phyloP scores from a whole-genome alignment of 1,140 invertebrate species.

The Dreissena rostriformis region DNA sequence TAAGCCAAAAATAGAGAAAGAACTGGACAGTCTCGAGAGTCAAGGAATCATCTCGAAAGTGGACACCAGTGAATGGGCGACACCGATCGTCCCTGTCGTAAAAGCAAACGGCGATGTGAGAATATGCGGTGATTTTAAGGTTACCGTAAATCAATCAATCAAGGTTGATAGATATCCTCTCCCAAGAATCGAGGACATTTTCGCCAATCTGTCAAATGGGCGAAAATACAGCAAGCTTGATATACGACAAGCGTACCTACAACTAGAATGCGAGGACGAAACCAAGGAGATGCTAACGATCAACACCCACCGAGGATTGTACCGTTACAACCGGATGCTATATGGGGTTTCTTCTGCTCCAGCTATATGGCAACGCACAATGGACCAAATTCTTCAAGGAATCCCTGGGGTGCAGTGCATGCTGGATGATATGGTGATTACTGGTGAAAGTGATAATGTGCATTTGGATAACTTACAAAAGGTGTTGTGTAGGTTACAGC shows the following conservation, averaged over 20 bases:
- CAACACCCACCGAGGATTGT: constrained; percentile 68
- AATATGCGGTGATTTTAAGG: constrained; percentile 70
- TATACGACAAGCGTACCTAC: constrained; percentile 64
- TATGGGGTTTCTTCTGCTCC: constrained; percentile 79
- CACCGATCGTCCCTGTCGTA: constrained; percentile 51
- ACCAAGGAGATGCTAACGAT: constrained; percentile 62
- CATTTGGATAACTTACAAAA: constrained; percentile 51
- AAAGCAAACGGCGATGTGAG: constrained; percentile 47
- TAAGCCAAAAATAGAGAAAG: constrained; percentile 72
- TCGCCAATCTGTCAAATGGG: constrained; percentile 65
- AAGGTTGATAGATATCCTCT: constrained; percentile 70
- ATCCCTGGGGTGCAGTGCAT: constrained; percentile 33
- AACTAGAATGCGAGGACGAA: constrained; percentile 64
- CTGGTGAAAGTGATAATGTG: constrained; percentile 38
- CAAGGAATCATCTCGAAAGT: constrained; percentile 78
- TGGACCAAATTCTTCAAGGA: constrained; percentile 78
- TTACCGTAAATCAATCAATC: constrained; percentile 75
- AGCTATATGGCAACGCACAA: constrained; percentile 82
- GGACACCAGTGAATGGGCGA: constrained; percentile 68
- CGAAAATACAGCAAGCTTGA: constrained; percentile 73
- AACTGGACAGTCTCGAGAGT: constrained; percentile 75
- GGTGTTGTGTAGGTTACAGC: constrained; percentile 40
- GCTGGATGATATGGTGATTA: constrained; percentile 63
- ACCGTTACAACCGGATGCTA: constrained; percentile 16
- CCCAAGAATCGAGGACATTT: constrained; percentile 72